phyloP scores from a whole-genome alignment of 2,113 vertebrate species.

The Poeciliopsis occidentalis region DNA sequence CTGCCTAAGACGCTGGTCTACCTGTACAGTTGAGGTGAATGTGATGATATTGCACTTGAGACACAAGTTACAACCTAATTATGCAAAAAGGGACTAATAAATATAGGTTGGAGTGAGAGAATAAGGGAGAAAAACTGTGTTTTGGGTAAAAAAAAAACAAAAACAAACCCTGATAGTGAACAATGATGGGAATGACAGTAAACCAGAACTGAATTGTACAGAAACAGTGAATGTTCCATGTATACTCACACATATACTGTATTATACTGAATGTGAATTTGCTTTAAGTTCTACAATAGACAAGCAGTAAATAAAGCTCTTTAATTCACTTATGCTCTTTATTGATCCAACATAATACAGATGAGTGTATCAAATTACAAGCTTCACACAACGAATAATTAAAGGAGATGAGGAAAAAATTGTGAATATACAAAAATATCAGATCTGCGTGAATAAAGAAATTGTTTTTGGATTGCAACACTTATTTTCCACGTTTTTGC shows the following conservation, averaged over 20 bases:
- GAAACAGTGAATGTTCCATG: constrained; percentile 71
- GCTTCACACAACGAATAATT: background rate
- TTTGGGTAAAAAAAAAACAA: background rate
- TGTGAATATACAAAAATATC: background rate
- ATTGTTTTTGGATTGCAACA: background rate
- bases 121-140: background rate
- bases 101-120: background rate
- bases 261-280: constrained; percentile 75
- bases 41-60: constrained; percentile 47
- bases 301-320: constrained; percentile 74
- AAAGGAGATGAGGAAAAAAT: background rate
- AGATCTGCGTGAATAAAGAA: no score
- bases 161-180: constrained; percentile 30
- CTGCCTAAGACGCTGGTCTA: background rate
- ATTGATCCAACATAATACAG: constrained; percentile 6
- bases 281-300: constrained; percentile 65
- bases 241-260: constrained; percentile 75
- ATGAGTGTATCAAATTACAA: background rate
- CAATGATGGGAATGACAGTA: constrained; percentile 24
- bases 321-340: constrained; percentile 40
- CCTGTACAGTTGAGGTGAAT: constrained; percentile 38
- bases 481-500: background rate
- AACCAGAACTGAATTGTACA: constrained; percentile 58
- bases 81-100: constrained; percentile 17
- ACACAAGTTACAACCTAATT: constrained; percentile 16